Evolutionary conservation across 2,888 invertebrate genomes (phyloP).

Genomic region (Hydraecia micacea): DNA sequence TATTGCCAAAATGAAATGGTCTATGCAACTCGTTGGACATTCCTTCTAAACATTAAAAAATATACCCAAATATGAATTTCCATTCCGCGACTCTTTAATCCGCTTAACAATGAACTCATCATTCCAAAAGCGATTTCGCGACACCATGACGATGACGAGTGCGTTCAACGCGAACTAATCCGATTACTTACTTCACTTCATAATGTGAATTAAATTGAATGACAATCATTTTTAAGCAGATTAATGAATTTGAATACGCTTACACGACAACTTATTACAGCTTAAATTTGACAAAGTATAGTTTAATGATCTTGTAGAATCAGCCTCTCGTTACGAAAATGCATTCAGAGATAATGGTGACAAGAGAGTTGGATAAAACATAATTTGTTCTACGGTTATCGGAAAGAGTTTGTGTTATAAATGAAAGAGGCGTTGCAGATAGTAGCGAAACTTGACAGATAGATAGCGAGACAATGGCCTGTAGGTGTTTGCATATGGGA

Average conservation of each 20-base stretch:
- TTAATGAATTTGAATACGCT: slow-evolving; percentile 44
- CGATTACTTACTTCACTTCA: slow-evolving; percentile 62
- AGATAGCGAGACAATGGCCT: slow-evolving; percentile 33
- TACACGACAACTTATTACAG: slow-evolving; percentile 25
- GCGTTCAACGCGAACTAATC: slow-evolving; percentile 58
- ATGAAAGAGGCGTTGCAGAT: slow-evolving; percentile 31
- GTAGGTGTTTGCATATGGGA: slow-evolving; percentile 40
- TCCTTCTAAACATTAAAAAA: neutral
- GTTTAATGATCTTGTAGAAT: slow-evolving; percentile 10
- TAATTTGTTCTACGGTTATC: neutral
- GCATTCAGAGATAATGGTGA: neutral
- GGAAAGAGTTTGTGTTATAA: slow-evolving; percentile 18
- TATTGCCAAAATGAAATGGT: neutral
- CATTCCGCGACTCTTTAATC: slow-evolving; percentile 52
- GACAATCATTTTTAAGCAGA: slow-evolving; percentile 55
- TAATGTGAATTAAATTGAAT: slow-evolving; percentile 64
- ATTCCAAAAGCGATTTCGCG: slow-evolving; percentile 62
- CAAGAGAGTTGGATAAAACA: slow-evolving; percentile 8
- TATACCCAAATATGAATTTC: slow-evolving; percentile 15
- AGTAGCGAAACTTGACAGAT: slow-evolving; percentile 40
- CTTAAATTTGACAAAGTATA: slow-evolving; percentile 24
- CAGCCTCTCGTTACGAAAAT: neutral
- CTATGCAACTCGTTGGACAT: neutral
- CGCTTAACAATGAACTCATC: slow-evolving; percentile 62
- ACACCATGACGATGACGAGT: slow-evolving; percentile 48